Percentiles rank a stretch among this genome's conserved stretches.
phyloP scores from a whole-genome alignment of 2,797 vertebrate genomes.

The Erpetoichthys calabaricus region DNA sequence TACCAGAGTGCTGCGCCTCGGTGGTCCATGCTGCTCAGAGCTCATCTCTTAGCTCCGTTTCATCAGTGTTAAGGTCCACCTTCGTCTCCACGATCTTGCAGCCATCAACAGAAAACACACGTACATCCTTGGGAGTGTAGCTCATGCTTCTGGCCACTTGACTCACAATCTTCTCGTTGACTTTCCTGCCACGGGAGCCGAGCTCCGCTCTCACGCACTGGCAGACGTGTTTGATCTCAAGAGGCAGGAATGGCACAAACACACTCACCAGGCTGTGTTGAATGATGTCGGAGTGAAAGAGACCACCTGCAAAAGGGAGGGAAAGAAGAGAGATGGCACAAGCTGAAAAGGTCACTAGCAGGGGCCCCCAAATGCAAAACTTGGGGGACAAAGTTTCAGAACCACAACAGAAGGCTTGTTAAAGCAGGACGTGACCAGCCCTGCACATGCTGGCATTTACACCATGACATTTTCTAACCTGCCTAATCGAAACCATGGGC shows the following conservation, averaged over 20 bases:
- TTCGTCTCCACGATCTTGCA: conserved; percentile 78
- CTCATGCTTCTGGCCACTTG: conserved; percentile 59
- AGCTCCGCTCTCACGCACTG: conserved; percentile 70
- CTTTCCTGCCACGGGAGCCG: conserved; percentile 19
- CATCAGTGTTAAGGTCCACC: conserved; percentile 31
- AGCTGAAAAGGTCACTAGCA: no score
- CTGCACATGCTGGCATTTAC: no score
- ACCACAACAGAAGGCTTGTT: no score
- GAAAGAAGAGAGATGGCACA: background rate
- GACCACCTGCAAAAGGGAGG: conserved; percentile 50
- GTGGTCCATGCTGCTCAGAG: no score
- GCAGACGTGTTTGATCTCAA: conserved; percentile 71
- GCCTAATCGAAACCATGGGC: no score
- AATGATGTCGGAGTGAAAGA: conserved; percentile 76
- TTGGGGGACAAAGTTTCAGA: no score
- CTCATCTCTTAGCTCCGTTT: no score
- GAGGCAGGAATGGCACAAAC: conserved; percentile 81
- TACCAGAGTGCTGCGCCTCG: no score
- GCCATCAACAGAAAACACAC: conserved; percentile 72
- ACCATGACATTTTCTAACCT: no score
- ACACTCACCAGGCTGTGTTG: conserved; percentile 80
- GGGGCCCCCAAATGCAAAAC: no score
- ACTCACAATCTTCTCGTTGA: conserved; percentile 34
- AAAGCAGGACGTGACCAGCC: no score
- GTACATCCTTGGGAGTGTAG: conserved; percentile 66